These are phyloP conservation scores for Premnoplex brunnescens DNA, from an alignment of 2,797 vertebrate genomes.

Conservation along the genomic window DNA sequence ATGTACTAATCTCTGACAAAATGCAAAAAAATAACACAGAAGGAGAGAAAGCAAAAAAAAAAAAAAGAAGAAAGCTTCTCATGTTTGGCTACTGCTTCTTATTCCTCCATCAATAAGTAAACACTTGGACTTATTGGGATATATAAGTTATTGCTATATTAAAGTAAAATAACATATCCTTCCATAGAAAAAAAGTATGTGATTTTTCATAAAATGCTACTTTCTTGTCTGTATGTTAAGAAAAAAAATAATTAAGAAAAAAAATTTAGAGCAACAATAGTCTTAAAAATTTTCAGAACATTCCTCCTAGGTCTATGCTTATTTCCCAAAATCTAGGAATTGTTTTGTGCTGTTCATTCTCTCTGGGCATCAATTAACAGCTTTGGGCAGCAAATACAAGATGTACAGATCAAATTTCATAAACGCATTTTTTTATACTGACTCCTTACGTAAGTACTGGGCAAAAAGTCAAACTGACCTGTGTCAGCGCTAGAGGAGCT, in stretches of 20 bases:
- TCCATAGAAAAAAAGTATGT: not conserved
- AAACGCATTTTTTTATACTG: not conserved
- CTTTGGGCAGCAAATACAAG: conserved; percentile 29
- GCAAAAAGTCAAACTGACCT: conserved; percentile 52
- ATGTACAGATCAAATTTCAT: conserved; percentile 35
- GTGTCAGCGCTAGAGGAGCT: not conserved
- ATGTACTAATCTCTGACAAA: not conserved
- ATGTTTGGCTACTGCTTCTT: not conserved
- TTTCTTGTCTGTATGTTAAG: not conserved
- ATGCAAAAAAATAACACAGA: not conserved
- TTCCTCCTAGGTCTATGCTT: not conserved
- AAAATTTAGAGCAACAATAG: not conserved
- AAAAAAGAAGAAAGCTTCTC: not conserved
- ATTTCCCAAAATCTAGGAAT: not conserved
- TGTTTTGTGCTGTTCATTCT: not conserved
- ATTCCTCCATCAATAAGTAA: not conserved
- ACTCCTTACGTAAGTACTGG: conserved; percentile 22
- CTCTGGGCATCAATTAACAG: not conserved
- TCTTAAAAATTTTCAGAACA: not conserved
- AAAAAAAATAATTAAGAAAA: not conserved
- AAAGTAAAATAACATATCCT: not conserved
- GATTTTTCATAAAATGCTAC: not conserved
- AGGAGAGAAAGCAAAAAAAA: not conserved
- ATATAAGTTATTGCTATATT: not conserved
- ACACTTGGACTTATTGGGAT: not conserved